Conservation (phyloP, 2,113 vertebrate species). For the Paratilapia polleni region DNA sequence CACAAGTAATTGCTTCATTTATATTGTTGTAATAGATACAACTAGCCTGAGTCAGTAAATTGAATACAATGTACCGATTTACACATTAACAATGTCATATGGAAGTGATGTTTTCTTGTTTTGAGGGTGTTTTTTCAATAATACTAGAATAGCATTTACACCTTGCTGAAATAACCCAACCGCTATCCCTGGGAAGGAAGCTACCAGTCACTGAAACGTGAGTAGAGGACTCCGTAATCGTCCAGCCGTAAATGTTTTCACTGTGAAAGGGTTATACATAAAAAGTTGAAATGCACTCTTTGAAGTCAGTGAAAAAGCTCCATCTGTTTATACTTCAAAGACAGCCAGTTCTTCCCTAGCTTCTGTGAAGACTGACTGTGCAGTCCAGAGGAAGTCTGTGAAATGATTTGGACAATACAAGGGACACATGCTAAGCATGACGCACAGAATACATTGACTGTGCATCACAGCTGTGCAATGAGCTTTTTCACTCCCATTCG, state of each 20-base stretch:
- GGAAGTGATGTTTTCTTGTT: not conserved
- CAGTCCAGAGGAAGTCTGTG: conserved; percentile 70
- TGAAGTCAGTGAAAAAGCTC: conserved; percentile 71
- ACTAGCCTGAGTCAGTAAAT: not conserved
- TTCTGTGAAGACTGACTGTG: conserved; percentile 61
- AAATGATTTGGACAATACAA: conserved; percentile 67
- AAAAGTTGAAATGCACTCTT: conserved; percentile 68
- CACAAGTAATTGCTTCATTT: not conserved
- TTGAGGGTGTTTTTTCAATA: not conserved
- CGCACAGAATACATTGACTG: conserved; percentile 51
- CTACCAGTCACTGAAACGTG: not conserved
- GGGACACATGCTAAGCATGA: conserved; percentile 51
- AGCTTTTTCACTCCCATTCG: conserved; percentile 10
- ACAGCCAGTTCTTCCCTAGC: conserved; percentile 53
- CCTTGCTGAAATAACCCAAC: not conserved
- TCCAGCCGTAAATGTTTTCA: conserved; percentile 26
- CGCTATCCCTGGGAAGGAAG: not conserved
- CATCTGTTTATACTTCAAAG: conserved; percentile 76
- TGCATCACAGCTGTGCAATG: conserved; percentile 12
- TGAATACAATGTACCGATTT: not conserved
- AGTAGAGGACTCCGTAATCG: conserved; percentile 24
- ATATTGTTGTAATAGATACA: not conserved
- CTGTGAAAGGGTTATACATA: conserved; percentile 62
- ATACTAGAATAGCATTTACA: not conserved
- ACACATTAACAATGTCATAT: not conserved